phyloP scores from a whole-genome alignment of 1,140 invertebrate genomes.

The Oryctes rhinoceros region DNA sequence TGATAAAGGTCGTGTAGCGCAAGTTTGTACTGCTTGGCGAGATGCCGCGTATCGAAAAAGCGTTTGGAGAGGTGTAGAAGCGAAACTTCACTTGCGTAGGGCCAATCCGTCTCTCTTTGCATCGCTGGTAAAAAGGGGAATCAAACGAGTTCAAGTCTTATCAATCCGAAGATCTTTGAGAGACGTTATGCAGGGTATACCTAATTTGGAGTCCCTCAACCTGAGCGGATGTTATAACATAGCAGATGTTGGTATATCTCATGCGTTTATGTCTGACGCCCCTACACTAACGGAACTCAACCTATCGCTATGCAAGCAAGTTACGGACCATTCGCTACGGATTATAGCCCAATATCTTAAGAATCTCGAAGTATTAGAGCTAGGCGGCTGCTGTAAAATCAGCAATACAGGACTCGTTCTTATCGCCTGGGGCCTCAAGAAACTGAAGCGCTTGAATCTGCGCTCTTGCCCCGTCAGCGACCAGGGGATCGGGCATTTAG shows the following conservation, averaged over 20 bases:
- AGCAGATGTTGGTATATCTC: slow-evolving; percentile 80
- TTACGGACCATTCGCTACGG: slow-evolving; percentile 85
- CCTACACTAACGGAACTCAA: slow-evolving; percentile 82
- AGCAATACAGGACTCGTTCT: slow-evolving; percentile 86
- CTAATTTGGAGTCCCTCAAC: slow-evolving; percentile 86
- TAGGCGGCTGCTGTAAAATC: slow-evolving; percentile 91
- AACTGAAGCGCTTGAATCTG: slow-evolving; percentile 83
- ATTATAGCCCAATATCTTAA: slow-evolving; percentile 86
- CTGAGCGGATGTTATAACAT: slow-evolving; percentile 94
- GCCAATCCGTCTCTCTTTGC: slow-evolving; percentile 84
- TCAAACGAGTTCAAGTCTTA: slow-evolving; percentile 87
- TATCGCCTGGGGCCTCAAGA: slow-evolving; percentile 86
- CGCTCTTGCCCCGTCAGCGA: slow-evolving; percentile 92
- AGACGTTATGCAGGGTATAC: slow-evolving; percentile 86
- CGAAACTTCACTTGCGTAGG: slow-evolving; percentile 85
- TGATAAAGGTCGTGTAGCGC: slow-evolving; percentile 88
- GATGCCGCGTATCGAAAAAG: slow-evolving; percentile 91
- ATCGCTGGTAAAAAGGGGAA: slow-evolving; percentile 86
- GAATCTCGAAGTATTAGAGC: slow-evolving; percentile 86
- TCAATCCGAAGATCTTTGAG: slow-evolving; percentile 84
- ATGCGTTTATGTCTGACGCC: slow-evolving; percentile 79
- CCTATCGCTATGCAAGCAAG: slow-evolving; percentile 92
- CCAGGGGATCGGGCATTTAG: slow-evolving; percentile 85
- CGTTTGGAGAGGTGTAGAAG: slow-evolving; percentile 94
- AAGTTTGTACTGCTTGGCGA: slow-evolving; percentile 89